These are phyloP conservation scores for Fragum whitleyi DNA, from an alignment of 2,888 invertebrate genomes.

Conservation along the genomic window DNA sequence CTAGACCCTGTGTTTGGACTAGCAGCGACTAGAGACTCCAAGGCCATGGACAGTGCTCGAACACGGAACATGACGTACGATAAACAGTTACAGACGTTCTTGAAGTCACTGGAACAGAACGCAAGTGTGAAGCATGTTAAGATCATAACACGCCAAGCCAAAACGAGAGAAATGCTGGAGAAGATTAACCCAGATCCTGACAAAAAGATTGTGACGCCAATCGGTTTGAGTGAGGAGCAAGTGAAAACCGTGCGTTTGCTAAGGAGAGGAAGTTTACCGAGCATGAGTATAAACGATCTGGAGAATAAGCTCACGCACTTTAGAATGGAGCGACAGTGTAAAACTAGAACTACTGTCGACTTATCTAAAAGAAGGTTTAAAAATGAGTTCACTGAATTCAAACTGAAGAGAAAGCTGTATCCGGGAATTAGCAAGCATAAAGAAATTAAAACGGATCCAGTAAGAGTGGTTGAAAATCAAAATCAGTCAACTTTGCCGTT, in stretches of 20 bases:
- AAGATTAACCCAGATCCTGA: conserved; percentile 38
- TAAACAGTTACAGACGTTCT: conserved; percentile 18
- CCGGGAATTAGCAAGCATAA: conserved; percentile 18
- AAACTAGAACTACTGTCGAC: not conserved
- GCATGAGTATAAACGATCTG: conserved; percentile 35
- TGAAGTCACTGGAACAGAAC: conserved; percentile 27
- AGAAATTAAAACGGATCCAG: not conserved
- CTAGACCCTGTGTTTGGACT: conserved; percentile 36
- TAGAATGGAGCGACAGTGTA: not conserved
- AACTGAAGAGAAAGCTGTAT: conserved; percentile 36
- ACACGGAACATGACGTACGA: conserved; percentile 27
- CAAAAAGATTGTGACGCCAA: conserved; percentile 33
- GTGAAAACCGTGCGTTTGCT: conserved; percentile 21
- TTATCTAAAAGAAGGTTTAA: not conserved
- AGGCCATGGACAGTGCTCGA: conserved; percentile 39
- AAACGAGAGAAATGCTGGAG: conserved; percentile 26
- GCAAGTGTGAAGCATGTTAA: conserved; percentile 1
- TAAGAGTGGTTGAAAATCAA: not conserved
- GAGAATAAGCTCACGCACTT: conserved; percentile 23
- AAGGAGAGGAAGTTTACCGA: conserved; percentile 21
- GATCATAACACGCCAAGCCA: conserved; percentile 6
- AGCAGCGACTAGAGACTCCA: conserved; percentile 29
- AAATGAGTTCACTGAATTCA: conserved; percentile 17
- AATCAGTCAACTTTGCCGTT: not conserved
- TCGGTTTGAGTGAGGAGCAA: conserved; percentile 23